Evolutionary conservation across 2,113 vertebrate genomes (phyloP).

Genomic region (Callipepla squamata): DNA sequence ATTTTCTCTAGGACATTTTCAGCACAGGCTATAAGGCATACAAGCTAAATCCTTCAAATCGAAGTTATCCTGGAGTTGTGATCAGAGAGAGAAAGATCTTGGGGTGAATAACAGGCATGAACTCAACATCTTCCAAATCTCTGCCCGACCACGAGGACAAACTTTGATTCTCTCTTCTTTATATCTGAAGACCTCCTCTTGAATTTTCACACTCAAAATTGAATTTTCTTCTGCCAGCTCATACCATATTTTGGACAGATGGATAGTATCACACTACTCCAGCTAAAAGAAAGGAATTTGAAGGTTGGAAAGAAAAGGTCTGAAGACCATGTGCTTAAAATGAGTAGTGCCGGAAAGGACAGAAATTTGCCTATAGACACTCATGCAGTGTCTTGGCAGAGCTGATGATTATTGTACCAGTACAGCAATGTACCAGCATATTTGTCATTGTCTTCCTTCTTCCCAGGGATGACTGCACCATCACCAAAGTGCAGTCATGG

Average conservation of each 20-base stretch:
- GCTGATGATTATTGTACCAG: not conserved
- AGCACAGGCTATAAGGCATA: not conserved
- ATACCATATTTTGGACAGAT: constrained; percentile 15
- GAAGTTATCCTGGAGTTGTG: not conserved
- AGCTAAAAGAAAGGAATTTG: not conserved
- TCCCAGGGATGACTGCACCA: not conserved
- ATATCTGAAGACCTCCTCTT: not conserved
- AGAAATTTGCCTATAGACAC: not conserved
- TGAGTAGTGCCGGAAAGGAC: not conserved
- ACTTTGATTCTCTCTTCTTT: not conserved
- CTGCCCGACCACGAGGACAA: not conserved
- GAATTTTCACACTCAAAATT: constrained; percentile 4
- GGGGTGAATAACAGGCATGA: not conserved
- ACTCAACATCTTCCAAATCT: not conserved
- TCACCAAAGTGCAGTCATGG: not conserved
- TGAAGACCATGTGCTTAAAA: not conserved
- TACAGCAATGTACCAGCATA: not conserved
- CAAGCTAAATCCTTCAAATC: not conserved
- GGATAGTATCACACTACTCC: not conserved
- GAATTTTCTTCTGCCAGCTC: constrained; percentile 1
- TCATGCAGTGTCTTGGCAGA: not conserved
- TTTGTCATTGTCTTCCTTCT: not conserved
- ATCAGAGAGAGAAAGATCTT: not conserved
- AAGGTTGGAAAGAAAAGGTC: constrained; percentile 3
- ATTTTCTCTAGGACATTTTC: not conserved